Percentiles rank a stretch among this genome's conserved stretches.
Evolutionary conservation across 2,113 vertebrate genomes (phyloP).

Genomic region (Lycaon pictus): DNA sequence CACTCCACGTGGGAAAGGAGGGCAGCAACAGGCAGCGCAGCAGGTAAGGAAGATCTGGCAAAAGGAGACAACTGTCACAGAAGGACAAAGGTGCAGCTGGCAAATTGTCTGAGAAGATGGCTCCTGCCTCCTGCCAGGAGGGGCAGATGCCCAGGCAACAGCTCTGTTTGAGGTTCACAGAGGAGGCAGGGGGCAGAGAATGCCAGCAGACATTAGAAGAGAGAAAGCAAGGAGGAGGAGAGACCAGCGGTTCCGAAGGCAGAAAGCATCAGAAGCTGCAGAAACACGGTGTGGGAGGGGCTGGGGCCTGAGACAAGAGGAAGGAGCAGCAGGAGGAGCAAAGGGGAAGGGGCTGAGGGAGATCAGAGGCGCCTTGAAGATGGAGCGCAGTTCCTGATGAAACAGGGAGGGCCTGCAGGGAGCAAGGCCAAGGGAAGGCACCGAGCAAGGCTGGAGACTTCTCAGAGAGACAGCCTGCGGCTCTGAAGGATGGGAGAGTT

Average conservation of each 20-base stretch:
- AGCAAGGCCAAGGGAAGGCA: background rate
- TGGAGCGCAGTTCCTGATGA: slow-evolving; percentile 3
- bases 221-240: background rate
- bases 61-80: background rate
- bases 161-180: slow-evolving; percentile 5
- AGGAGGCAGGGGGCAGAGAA: background rate
- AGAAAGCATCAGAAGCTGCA: background rate
- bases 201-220: background rate
- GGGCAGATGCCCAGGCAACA: background rate
- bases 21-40: background rate
- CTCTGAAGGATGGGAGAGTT: background rate
- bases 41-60: background rate
- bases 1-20: background rate
- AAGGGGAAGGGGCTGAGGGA: background rate
- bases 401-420: slow-evolving; percentile 4
- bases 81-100: background rate
- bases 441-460: background rate
- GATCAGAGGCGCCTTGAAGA: slow-evolving; percentile 35
- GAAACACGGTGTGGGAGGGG: background rate
- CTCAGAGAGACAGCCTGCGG: slow-evolving; percentile 51
- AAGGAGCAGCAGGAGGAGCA: background rate
- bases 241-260: background rate
- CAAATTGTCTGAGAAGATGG: background rate
- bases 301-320: background rate
- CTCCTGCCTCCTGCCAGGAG: background rate